phyloP scores from a whole-genome alignment of 2,797 vertebrate genomes.

The Onychomys torridus region DNA sequence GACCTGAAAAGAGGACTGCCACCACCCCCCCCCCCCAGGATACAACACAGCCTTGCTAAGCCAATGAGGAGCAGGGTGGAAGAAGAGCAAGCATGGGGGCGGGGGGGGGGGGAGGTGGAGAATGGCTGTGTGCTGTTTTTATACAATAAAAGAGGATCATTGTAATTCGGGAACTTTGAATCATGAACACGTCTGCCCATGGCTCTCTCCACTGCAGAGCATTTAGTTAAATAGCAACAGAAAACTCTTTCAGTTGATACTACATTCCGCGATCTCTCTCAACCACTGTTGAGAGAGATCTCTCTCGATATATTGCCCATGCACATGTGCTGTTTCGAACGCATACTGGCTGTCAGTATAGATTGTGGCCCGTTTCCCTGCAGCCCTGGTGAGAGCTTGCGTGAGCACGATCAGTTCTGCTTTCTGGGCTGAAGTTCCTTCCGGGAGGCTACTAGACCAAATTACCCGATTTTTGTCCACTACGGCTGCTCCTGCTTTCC shows the following conservation, averaged over 20 bases:
- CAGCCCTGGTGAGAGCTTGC: too few species aligned
- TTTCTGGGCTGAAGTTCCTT: too few species aligned
- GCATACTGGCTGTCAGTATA: too few species aligned
- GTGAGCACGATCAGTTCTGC: too few species aligned
- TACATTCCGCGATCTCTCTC: too few species aligned
- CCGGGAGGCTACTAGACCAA: too few species aligned
- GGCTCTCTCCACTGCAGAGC: conserved; percentile 76
- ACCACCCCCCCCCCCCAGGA: background rate
- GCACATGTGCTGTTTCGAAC: too few species aligned
- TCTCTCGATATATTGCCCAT: too few species aligned
- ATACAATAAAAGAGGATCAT: conserved; percentile 81
- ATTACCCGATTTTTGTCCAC: too few species aligned
- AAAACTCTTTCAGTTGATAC: conserved; percentile 78
- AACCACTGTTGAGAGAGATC: too few species aligned
- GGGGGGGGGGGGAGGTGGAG: conserved; percentile 28
- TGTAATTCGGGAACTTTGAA: conserved; percentile 80
- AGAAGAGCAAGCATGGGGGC: background rate
- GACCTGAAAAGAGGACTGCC: background rate
- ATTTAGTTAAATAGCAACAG: conserved; percentile 80
- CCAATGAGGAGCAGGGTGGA: conserved; percentile 5
- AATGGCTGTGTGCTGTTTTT: conserved; percentile 77
- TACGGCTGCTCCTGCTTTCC: too few species aligned
- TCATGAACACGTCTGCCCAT: conserved; percentile 78
- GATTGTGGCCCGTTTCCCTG: too few species aligned
- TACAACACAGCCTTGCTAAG: background rate